Conservation (phyloP, 2,888 invertebrate species). For the Mimas tiliae region DNA sequence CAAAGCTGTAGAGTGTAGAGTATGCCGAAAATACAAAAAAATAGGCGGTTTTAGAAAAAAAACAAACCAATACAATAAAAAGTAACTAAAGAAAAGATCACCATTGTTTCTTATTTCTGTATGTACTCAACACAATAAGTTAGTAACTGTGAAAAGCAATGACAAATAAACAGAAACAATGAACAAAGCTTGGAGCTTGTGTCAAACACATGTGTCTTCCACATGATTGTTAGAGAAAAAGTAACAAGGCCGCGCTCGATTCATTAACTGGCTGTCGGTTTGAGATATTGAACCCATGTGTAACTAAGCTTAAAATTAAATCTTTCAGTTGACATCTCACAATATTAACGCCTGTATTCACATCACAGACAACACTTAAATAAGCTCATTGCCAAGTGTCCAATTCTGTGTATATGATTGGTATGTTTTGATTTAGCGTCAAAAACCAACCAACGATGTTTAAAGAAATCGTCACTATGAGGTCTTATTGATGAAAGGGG, state of each 20-base stretch:
- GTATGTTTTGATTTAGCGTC: too few species aligned
- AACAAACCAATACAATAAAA: background rate
- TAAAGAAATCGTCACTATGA: too few species aligned
- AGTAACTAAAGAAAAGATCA: slow-evolving; percentile 11
- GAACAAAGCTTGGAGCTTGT: slow-evolving; percentile 15
- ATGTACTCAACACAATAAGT: slow-evolving; percentile 5
- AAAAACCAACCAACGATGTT: too few species aligned
- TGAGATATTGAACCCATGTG: slow-evolving; percentile 21
- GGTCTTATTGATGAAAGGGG: too few species aligned
- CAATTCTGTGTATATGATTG: too few species aligned
- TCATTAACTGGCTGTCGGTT: slow-evolving; percentile 20
- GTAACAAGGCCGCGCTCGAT: background rate
- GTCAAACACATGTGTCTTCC: slow-evolving; percentile 42
- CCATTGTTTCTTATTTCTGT: slow-evolving; percentile 3
- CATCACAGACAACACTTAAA: too few species aligned
- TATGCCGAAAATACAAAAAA: too few species aligned
- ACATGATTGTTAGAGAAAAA: slow-evolving; percentile 22
- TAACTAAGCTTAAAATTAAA: slow-evolving; percentile 14
- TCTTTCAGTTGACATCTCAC: background rate
- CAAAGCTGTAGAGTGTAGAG: too few species aligned
- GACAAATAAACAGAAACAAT: slow-evolving; percentile 21
- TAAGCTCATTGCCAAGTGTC: too few species aligned
- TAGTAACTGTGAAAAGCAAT: slow-evolving; percentile 21
- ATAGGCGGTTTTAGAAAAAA: too few species aligned
- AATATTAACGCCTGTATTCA: too few species aligned